These are phyloP conservation scores for Hydractinia symbiolongicarpus DNA, from an alignment of 30 jellyfish, hydroid and myxozoan genomes.

Conservation along the genomic window DNA sequence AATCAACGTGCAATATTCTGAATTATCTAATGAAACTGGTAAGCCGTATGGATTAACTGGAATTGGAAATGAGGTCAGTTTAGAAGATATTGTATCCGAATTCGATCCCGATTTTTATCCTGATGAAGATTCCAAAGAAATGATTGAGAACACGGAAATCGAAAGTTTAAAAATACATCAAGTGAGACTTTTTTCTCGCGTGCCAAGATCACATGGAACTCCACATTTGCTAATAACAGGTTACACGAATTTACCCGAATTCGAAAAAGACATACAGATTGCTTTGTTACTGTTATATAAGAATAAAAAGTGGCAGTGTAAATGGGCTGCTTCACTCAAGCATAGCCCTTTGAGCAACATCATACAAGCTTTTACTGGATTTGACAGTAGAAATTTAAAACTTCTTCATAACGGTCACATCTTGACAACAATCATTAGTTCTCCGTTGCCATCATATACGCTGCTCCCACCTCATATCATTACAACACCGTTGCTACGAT, in stretches of 20 bases:
- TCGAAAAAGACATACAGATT: slow-evolving; percentile 75
- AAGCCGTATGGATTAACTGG: slow-evolving; percentile 94
- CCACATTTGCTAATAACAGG: slow-evolving; percentile 91
- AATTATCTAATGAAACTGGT: slow-evolving; percentile 57
- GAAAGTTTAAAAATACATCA: slow-evolving; percentile 48
- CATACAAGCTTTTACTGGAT: slow-evolving; percentile 93
- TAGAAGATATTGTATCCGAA: slow-evolving; percentile 71
- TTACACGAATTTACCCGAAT: slow-evolving; percentile 71
- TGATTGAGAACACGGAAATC: slow-evolving; percentile 89
- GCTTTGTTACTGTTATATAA: slow-evolving; percentile 61
- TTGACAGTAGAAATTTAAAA: slow-evolving; percentile 53
- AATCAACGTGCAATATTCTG: slow-evolving; percentile 73
- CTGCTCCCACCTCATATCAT: slow-evolving; percentile 90
- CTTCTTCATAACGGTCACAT: slow-evolving; percentile 85
- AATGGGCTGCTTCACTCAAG: slow-evolving; percentile 69
- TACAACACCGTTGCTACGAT: slow-evolving; percentile 86
- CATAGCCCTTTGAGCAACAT: slow-evolving; percentile 89
- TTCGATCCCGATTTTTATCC: slow-evolving; percentile 82
- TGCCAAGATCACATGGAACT: slow-evolving; percentile 66
- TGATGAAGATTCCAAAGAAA: slow-evolving; percentile 44
- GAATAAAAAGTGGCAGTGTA: slow-evolving; percentile 66
- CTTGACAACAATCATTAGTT: slow-evolving; percentile 74
- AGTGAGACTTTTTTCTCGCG: slow-evolving; percentile 82
- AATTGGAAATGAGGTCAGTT: slow-evolving; percentile 40
- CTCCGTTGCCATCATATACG: slow-evolving; percentile 74